These are phyloP conservation scores for Philantomba maxwellii DNA, from an alignment of 2,113 vertebrate species.

Conservation along the genomic window DNA sequence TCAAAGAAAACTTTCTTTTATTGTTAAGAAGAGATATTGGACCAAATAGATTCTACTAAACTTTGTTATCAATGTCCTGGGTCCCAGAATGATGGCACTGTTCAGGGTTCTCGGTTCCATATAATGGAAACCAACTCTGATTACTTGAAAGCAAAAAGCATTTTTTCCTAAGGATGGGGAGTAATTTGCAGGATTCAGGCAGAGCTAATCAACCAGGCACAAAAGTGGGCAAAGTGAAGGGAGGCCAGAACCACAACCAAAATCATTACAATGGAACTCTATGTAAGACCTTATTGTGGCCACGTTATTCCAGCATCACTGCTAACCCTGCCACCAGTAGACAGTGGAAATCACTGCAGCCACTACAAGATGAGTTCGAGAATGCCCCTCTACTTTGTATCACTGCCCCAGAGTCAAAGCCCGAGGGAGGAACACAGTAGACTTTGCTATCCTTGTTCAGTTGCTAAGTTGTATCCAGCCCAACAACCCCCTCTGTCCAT, in stretches of 20 bases:
- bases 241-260: not conserved
- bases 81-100: not conserved
- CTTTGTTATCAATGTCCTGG: not conserved
- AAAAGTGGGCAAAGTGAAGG: not conserved
- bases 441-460: not conserved
- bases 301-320: not conserved
- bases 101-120: not conserved
- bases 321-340: not conserved
- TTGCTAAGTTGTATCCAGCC: not conserved
- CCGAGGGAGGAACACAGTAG: not conserved
- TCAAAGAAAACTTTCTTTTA: not conserved
- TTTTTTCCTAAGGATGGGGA: not conserved
- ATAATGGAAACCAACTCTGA: not conserved
- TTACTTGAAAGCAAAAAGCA: not conserved
- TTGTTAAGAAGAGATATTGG: not conserved
- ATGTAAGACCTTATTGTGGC: fast-evolving
- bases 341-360: not conserved
- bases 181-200: not conserved
- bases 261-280: not conserved
- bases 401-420: not conserved
- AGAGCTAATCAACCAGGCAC: not conserved
- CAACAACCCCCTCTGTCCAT: not conserved
- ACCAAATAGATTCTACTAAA: not conserved
- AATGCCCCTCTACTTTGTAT: not conserved
- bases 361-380: not conserved